A percentile compares a stretch with the other conserved stretches of the same genome.
These are phyloP conservation scores for Palythoa grandiflora DNA, from an alignment of 92 coral and sea anemone species.

Conservation along the genomic window DNA sequence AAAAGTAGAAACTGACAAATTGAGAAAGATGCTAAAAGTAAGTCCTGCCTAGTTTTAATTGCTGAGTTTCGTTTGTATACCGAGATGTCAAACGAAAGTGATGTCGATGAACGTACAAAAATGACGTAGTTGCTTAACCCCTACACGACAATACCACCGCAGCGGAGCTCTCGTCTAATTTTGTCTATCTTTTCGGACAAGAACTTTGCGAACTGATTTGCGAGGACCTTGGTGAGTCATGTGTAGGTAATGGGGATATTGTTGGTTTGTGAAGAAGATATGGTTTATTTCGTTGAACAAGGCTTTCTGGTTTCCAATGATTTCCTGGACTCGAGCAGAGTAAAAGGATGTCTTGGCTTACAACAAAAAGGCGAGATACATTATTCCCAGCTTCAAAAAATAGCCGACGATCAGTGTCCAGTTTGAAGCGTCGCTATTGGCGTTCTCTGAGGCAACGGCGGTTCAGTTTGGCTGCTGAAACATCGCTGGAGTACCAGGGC, in stretches of 20 bases:
- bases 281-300: not conserved
- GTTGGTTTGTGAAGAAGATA: not conserved
- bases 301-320: not conserved
- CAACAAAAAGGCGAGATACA: not conserved
- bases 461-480: not conserved
- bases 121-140: no score
- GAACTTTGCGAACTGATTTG: no score
- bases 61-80: no score
- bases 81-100: no score
- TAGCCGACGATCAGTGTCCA: not conserved
- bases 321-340: not conserved
- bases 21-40: no score
- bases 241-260: not conserved
- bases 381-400: conserved; percentile 6
- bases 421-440: not conserved
- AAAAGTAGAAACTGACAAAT: no score
- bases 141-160: no score
- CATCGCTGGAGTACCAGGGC: not conserved
- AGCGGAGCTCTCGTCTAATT: no score
- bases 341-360: not conserved
- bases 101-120: no score
- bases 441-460: not conserved
- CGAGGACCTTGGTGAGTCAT: no score
- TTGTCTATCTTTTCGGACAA: no score
- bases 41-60: no score